Percentiles rank a stretch among this genome's conserved stretches.
Conservation (phyloP, 2,888 invertebrate species). For the Machimus rusticus region DNA sequence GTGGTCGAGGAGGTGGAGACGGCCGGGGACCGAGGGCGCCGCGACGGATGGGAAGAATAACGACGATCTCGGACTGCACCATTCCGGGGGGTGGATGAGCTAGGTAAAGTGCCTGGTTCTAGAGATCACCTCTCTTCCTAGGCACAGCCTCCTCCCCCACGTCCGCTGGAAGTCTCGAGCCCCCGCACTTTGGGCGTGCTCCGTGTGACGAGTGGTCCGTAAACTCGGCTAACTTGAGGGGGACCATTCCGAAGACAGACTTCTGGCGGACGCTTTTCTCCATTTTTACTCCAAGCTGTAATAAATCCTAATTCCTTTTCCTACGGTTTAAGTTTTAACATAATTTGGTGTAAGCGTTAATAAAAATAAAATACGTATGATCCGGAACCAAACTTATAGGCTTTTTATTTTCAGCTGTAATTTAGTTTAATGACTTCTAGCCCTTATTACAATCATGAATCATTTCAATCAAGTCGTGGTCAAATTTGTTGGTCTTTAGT, state of each 20-base stretch:
- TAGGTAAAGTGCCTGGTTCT: slow-evolving; percentile 31
- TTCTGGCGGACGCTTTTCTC: not conserved
- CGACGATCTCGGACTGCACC: slow-evolving; percentile 37
- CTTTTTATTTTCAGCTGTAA: not conserved
- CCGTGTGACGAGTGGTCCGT: slow-evolving; percentile 33
- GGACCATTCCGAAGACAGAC: slow-evolving; percentile 24
- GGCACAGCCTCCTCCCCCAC: not conserved
- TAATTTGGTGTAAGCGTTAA: not conserved
- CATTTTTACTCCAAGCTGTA: not conserved
- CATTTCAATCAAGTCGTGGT: too few species aligned
- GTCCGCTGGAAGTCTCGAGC: not conserved
- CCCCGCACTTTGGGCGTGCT: not conserved
- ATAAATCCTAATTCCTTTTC: not conserved
- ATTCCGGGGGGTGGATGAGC: slow-evolving; percentile 45
- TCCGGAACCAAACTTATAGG: not conserved
- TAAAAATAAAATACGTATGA: not conserved
- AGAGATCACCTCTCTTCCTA: not conserved
- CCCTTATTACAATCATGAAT: too few species aligned
- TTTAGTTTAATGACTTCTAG: too few species aligned
- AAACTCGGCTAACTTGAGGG: slow-evolving; percentile 17
- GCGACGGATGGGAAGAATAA: slow-evolving; percentile 40
- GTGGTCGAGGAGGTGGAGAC: slow-evolving; percentile 11
- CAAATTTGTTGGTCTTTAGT: too few species aligned
- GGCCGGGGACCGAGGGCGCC: not conserved
- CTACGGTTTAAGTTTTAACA: not conserved